phyloP scores from a whole-genome alignment of 2,113 vertebrate genomes.

The Alces alces region DNA sequence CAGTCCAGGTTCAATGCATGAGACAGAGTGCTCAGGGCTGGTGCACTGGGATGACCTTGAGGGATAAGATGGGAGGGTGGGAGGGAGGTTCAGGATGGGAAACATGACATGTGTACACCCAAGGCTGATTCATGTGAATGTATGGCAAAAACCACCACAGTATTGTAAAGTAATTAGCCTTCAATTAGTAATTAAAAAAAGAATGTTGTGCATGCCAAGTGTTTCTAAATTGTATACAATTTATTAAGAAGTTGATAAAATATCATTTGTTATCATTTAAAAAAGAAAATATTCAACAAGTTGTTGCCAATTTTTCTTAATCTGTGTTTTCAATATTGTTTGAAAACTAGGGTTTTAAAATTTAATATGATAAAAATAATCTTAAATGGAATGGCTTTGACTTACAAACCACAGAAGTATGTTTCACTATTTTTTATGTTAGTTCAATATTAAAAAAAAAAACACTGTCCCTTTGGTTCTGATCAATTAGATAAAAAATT shows the following conservation, averaged over 20 bases:
- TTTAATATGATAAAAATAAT: not conserved
- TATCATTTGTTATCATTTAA: not conserved
- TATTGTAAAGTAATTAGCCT: no score
- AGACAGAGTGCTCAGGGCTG: no score
- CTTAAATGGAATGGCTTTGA: not conserved
- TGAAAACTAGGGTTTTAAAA: not conserved
- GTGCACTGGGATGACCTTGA: no score
- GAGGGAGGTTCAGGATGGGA: no score
- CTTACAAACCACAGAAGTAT: not conserved
- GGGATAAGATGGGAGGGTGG: no score
- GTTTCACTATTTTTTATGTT: not conserved
- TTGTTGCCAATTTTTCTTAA: not conserved
- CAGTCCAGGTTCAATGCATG: no score
- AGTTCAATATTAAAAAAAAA: not conserved
- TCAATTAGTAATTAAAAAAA: no score
- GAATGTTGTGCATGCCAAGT: not conserved
- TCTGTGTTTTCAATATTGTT: not conserved
- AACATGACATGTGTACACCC: no score
- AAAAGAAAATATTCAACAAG: not conserved
- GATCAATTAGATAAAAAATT: not conserved
- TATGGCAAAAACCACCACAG: no score
- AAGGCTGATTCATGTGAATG: no score
- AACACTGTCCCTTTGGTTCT: not conserved
- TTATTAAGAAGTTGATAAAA: not conserved
- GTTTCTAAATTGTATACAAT: not conserved